Conservation (phyloP, 2,113 vertebrate species). For the Pterophyllum scalare region DNA sequence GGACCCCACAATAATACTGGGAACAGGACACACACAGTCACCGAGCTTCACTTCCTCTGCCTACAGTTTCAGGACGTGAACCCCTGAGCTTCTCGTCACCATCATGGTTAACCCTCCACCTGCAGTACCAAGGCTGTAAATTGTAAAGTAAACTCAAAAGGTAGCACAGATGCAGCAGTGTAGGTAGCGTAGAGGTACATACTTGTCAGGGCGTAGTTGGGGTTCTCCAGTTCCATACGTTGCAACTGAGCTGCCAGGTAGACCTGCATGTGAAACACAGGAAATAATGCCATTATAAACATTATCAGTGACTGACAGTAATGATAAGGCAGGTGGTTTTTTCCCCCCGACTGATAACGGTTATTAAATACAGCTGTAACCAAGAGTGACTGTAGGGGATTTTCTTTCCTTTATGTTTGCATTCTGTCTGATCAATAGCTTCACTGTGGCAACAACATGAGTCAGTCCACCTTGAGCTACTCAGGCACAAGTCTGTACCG, state of each 20-base stretch:
- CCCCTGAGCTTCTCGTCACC: conserved; percentile 7
- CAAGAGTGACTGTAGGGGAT: not conserved
- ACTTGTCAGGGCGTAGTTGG: conserved; percentile 98
- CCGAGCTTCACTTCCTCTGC: conserved; percentile 50
- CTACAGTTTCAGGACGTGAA: conserved; percentile 34
- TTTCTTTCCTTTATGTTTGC: not conserved
- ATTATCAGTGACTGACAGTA: not conserved
- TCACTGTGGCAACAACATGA: not conserved
- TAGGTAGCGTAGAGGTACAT: conserved; percentile 57
- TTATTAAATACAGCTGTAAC: not conserved
- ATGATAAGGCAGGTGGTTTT: not conserved
- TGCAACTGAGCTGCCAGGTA: conserved; percentile 96
- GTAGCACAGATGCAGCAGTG: not conserved
- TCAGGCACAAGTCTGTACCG: not conserved
- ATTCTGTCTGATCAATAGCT: not conserved
- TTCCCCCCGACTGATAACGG: not conserved
- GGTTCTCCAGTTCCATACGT: conserved; percentile 97
- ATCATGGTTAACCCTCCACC: not conserved
- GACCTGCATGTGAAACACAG: conserved; percentile 73
- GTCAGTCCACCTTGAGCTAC: not conserved
- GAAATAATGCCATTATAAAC: conserved; percentile 20
- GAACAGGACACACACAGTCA: conserved; percentile 42
- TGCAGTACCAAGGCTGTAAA: not conserved
- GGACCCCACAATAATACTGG: conserved; percentile 52
- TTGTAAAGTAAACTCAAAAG: not conserved